A percentile compares a stretch with the other conserved stretches of the same genome.
Evolutionary conservation across 2,113 vertebrate species (phyloP).

Genomic region (Narcine bancroftii): DNA sequence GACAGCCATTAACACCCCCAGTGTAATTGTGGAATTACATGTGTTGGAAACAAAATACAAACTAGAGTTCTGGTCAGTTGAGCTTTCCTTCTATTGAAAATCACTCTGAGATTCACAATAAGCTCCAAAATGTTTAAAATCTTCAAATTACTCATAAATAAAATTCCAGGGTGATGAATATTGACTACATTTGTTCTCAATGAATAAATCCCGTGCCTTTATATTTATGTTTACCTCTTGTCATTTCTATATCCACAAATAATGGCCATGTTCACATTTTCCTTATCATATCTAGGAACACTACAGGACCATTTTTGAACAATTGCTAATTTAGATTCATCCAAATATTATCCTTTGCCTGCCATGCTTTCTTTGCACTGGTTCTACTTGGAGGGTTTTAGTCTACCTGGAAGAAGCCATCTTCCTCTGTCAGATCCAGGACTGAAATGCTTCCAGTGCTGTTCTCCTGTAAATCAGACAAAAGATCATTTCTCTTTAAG

Average conservation of each 20-base stretch:
- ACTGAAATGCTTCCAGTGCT: not conserved
- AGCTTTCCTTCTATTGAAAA: not conserved
- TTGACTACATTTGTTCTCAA: not conserved
- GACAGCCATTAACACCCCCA: not conserved
- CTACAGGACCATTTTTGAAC: not conserved
- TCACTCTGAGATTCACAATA: not conserved
- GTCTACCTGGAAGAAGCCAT: not conserved
- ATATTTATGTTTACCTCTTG: not conserved
- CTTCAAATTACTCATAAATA: not conserved
- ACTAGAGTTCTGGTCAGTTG: not conserved
- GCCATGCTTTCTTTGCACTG: not conserved
- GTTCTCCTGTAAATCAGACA: not conserved
- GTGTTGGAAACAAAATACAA: not conserved
- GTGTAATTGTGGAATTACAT: not conserved
- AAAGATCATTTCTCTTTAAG: not conserved
- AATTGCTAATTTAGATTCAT: not conserved
- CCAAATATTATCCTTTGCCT: not conserved
- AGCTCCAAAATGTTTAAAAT: not conserved
- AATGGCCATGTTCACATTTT: not conserved
- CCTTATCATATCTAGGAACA: not conserved
- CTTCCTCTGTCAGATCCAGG: not conserved
- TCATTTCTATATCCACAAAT: not conserved
- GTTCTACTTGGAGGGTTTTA: not conserved
- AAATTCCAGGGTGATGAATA: not conserved
- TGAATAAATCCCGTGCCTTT: not conserved